These are phyloP conservation scores for Chlamydotis undulata DNA, from an alignment of 2,113 vertebrate genomes.

Conservation along the genomic window DNA sequence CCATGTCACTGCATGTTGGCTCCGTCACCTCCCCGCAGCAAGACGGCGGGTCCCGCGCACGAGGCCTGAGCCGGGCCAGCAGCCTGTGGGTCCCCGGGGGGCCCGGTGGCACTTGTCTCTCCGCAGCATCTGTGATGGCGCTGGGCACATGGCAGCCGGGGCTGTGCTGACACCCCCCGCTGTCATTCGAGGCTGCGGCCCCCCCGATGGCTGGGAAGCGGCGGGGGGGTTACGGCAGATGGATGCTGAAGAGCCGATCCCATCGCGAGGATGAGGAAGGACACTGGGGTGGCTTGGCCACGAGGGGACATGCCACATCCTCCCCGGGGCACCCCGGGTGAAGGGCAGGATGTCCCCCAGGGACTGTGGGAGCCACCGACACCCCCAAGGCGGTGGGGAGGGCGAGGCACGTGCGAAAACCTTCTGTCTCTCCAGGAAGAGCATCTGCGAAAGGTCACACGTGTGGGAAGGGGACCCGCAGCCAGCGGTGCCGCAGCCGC, in stretches of 20 bases:
- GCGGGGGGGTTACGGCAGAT: background rate
- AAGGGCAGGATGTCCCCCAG: background rate
- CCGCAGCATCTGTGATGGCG: background rate
- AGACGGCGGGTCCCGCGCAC: background rate
- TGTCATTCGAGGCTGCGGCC: background rate
- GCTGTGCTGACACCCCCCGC: background rate
- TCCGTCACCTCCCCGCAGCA: slow-evolving; percentile 45
- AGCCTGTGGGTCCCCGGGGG: background rate
- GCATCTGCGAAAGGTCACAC: background rate
- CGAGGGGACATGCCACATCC: background rate
- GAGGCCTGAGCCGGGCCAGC: background rate
- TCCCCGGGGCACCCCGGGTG: background rate
- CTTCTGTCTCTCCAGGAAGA: background rate
- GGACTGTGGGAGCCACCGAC: fast-evolving
- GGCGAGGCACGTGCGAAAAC: background rate
- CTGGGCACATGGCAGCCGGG: slow-evolving; percentile 43
- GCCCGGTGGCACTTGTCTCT: slow-evolving; percentile 14
- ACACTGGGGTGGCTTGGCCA: fast-evolving
- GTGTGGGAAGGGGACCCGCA: background rate
- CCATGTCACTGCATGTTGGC: slow-evolving; percentile 41
- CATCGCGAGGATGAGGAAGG: fast-evolving
- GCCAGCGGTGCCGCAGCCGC: background rate
- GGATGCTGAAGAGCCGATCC: background rate
- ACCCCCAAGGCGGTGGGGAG: background rate
- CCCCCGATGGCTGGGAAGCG: background rate